A percentile compares a stretch with the other conserved stretches of the same genome.
These are phyloP conservation scores for Brachionus manjavacas DNA, from an alignment of 1,140 invertebrate species.

Conservation along the genomic window DNA sequence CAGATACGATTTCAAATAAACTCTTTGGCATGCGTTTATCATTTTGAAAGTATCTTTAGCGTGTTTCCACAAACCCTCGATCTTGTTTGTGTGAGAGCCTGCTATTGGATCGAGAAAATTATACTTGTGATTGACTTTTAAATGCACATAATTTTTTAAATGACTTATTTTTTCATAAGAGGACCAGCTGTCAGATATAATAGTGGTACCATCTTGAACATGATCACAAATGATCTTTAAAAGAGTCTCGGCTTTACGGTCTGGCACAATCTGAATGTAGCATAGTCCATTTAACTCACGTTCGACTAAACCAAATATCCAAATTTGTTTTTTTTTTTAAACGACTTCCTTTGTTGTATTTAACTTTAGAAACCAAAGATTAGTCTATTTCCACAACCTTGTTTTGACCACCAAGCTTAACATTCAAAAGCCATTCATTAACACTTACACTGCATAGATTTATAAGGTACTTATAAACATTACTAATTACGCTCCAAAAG, in stretches of 20 bases:
- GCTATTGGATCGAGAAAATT: no score
- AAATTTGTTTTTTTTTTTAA: not conserved
- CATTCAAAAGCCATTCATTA: not conserved
- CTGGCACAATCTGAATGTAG: not conserved
- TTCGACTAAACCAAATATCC: slow-evolving; percentile 3
- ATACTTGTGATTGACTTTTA: no score
- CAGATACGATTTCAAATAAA: no score
- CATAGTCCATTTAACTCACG: not conserved
- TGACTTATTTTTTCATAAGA: not conserved
- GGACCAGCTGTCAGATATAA: not conserved
- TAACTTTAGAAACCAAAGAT: slow-evolving; percentile 1
- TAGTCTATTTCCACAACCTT: not conserved
- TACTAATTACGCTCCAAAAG: not conserved
- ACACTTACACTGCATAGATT: not conserved
- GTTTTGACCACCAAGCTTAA: not conserved
- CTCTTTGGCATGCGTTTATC: no score
- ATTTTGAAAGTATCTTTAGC: no score
- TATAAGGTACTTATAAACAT: not conserved
- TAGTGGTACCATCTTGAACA: slow-evolving; percentile 4
- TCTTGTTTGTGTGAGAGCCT: no score
- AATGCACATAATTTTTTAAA: no score
- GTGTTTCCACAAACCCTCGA: no score
- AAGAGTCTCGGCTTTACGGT: not conserved
- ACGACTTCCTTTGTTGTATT: not conserved
- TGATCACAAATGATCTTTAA: slow-evolving; percentile 12